Evolutionary conservation across 2,113 vertebrate genomes (phyloP), one percentile per base, ranked within the genome.

Genomic region (Copsychus sechellarum): DNA sequence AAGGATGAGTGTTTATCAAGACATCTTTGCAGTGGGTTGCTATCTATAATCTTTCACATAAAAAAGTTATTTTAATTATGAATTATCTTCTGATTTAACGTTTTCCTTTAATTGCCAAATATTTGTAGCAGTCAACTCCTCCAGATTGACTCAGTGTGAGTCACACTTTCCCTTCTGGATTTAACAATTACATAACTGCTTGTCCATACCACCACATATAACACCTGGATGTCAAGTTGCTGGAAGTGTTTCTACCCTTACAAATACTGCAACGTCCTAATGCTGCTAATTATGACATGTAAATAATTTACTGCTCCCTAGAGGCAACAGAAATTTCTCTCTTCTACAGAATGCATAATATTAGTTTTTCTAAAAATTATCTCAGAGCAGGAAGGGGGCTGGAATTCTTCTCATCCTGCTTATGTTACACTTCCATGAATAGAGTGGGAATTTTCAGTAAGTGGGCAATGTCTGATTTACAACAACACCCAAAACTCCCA

Each of bases 231-330:
- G 45, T 45, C 62, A 84, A 53, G 25, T 53, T 69, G 33, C 15
- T 93, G 22, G 23, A 84, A 93, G 25, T 26, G 14, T 62, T 92
- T 81, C 31, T 36, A 31, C 25, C 76, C 64, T 78, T 56, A 93
- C 91, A 91, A 94, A 96, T 92, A 94, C 89, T 84, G 56, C 43
- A 94, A 24, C 29, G 76, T 38, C 36, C 25, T 87, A 51, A 51
- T 22, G 31, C 45, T 61, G 31, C 57, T 93, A 87, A 93, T 95
- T 92, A 93, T 79, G 64, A 71, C 56, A 91, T 12, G 36, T 45
- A 81, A 61, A 92, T 72, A 92, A 76, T 93, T 89, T 69, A 91
- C 61, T 45, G 31, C 53, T 95, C 70, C 89, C 77, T 28, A 31
- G 28, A 74, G 86, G 28, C 2, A 9, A 40, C 8, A 67, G 29